phyloP scores from a whole-genome alignment of 2,888 invertebrate genomes.

The Fabriciana adippe region DNA sequence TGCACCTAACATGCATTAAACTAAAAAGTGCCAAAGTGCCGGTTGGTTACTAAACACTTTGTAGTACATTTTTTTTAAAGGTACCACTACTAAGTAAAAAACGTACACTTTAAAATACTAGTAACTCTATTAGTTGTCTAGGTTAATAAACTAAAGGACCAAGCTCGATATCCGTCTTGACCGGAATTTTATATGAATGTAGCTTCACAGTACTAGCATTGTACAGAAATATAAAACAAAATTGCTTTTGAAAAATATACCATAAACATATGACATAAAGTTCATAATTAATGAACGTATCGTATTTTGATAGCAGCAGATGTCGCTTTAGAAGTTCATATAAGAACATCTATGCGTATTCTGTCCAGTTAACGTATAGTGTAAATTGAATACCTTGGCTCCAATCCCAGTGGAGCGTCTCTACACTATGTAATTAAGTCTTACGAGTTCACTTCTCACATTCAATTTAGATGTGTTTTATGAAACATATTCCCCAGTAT shows the following conservation, averaged over 20 bases:
- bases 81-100: too few relatives aligned
- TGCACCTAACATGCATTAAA: too few relatives aligned
- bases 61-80: too few relatives aligned
- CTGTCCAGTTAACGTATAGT: slow-evolving; percentile 28
- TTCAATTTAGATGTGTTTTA: slow-evolving; percentile 11
- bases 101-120: too few relatives aligned
- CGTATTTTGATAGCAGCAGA: background rate
- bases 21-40: too few relatives aligned
- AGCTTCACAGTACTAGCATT: background rate
- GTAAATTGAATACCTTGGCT: slow-evolving; percentile 41
- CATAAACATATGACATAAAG: background rate
- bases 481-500: too few relatives aligned
- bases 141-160: too few relatives aligned
- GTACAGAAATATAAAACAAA: background rate
- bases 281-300: background rate
- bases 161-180: background rate
- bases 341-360: slow-evolving; percentile 18
- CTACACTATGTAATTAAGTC: slow-evolving; percentile 27
- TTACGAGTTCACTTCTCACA: slow-evolving; percentile 22
- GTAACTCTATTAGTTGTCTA: too few relatives aligned
- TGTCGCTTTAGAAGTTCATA: slow-evolving; percentile 11
- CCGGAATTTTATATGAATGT: background rate
- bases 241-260: background rate
- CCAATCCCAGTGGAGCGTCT: slow-evolving; percentile 30
- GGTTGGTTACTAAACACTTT: too few relatives aligned